A percentile compares a stretch with the other conserved stretches of the same genome.
Conservation (phyloP, 2,113 vertebrate genomes). For the Myotis yumanensis region DNA sequence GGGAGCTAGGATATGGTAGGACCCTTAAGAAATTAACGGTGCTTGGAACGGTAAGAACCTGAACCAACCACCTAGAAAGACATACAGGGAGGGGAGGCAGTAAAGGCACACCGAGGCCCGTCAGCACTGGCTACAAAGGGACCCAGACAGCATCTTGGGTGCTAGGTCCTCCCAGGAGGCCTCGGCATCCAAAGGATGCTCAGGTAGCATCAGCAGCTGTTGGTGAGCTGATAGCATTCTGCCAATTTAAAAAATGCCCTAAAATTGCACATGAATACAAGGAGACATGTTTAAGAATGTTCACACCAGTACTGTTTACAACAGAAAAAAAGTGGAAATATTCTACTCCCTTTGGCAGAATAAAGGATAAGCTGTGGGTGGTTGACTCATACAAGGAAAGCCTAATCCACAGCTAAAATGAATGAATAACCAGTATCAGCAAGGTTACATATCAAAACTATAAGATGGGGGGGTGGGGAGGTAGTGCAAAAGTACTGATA, state of each 20-base stretch:
- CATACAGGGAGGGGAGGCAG: too few relatives aligned
- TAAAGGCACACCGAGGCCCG: accelerated
- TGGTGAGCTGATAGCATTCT: background rate
- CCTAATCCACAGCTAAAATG: background rate
- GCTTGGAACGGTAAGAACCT: background rate
- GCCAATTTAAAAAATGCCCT: background rate
- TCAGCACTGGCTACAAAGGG: too few relatives aligned
- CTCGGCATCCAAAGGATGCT: background rate
- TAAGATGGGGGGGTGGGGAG: background rate
- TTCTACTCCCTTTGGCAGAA: background rate
- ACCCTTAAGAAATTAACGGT: background rate
- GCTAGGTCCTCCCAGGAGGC: background rate
- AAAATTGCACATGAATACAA: background rate
- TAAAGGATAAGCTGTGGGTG: background rate
- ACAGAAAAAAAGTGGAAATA: background rate
- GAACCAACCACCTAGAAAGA: background rate
- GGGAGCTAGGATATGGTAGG: too few relatives aligned
- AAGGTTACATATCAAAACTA: background rate
- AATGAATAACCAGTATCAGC: background rate
- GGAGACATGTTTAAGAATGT: background rate
- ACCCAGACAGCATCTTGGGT: background rate
- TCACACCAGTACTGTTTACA: background rate
- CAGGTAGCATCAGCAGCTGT: background rate
- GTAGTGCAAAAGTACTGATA: background rate
- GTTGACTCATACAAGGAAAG: background rate